Percentiles rank a stretch among this genome's conserved stretches.
phyloP scores from a whole-genome alignment of 1,140 invertebrate species.

The Archegozetes longisetosus region DNA sequence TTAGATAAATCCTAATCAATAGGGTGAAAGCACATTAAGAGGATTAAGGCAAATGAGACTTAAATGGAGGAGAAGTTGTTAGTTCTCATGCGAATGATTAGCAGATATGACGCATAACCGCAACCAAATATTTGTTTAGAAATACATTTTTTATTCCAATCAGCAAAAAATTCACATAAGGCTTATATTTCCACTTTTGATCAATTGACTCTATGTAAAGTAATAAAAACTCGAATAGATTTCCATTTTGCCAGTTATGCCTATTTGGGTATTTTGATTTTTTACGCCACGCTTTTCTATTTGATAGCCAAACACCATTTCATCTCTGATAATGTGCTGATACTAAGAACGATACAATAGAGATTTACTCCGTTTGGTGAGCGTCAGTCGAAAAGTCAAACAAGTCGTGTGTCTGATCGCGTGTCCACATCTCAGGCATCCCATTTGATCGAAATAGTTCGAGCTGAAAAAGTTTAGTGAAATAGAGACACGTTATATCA shows the following conservation, averaged over 20 bases:
- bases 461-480: background rate
- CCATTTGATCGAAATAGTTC: background rate
- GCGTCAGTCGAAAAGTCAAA: background rate
- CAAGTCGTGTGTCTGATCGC: background rate
- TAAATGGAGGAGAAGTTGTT: too few relatives aligned
- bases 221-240: too few relatives aligned
- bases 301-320: background rate
- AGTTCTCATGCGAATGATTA: too few relatives aligned
- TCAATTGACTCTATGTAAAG: too few relatives aligned
- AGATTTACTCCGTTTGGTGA: background rate
- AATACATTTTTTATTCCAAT: background rate
- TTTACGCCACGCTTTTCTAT: background rate
- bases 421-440: background rate
- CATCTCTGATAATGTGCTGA: background rate
- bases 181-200: background rate
- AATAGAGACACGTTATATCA: background rate
- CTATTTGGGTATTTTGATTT: background rate
- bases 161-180: background rate
- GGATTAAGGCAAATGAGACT: too few relatives aligned
- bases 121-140: background rate
- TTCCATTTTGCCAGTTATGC: background rate
- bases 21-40: too few relatives aligned
- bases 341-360: background rate
- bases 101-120: background rate
- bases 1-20: too few relatives aligned